Evolutionary conservation across 2,797 vertebrate genomes (phyloP).

Genomic region (Atherinosoma microstoma): DNA sequence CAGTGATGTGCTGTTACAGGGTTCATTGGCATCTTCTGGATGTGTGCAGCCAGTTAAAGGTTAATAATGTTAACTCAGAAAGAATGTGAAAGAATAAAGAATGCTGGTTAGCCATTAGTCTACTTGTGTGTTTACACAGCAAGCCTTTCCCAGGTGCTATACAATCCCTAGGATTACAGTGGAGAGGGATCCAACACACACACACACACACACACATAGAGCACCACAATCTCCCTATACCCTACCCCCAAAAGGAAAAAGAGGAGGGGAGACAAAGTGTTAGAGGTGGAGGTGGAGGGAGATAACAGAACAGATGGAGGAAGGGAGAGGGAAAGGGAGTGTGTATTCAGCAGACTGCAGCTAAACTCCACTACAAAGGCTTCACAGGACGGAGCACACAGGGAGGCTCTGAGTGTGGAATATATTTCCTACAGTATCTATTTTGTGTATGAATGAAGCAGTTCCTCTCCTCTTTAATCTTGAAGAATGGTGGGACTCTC

Average conservation of each 20-base stretch:
- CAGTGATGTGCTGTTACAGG: constrained; percentile 1
- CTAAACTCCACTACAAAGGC: constrained; percentile 65
- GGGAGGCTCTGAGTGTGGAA: constrained; percentile 48
- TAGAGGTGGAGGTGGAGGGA: constrained; percentile 59
- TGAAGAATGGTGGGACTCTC: constrained; percentile 79
- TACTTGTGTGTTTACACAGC: constrained; percentile 78
- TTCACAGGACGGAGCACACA: constrained; percentile 39
- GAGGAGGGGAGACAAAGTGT: constrained; percentile 48
- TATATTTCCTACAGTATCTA: constrained; percentile 38
- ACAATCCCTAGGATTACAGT: constrained; percentile 77
- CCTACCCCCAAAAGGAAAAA: constrained; percentile 42
- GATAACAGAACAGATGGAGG: constrained; percentile 80
- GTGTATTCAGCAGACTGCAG: constrained; percentile 61
- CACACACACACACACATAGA: constrained; percentile 38
- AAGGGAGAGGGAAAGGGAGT: constrained; percentile 69
- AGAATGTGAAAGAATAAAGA: constrained; percentile 63
- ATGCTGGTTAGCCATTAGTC: constrained; percentile 71
- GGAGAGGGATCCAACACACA: constrained; percentile 44
- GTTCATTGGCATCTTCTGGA: constrained; percentile 24
- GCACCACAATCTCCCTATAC: constrained; percentile 38
- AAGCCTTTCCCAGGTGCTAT: constrained; percentile 79
- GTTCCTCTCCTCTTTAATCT: constrained; percentile 13
- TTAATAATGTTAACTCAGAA: constrained; percentile 51
- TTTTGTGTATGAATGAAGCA: constrained; percentile 49
- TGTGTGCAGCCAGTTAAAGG: constrained; percentile 43